Conservation (phyloP, 2,888 invertebrate genomes). For the Clanis bilineata region DNA sequence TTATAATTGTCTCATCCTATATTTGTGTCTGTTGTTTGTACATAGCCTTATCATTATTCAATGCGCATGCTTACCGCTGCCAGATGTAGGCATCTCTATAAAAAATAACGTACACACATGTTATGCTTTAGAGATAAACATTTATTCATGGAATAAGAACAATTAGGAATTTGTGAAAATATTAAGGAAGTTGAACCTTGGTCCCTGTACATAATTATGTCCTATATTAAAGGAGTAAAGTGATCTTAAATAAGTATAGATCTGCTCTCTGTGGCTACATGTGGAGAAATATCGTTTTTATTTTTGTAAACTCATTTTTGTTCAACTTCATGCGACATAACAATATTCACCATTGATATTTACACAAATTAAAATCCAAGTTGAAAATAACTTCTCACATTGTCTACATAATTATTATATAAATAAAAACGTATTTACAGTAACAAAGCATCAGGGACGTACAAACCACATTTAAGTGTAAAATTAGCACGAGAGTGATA, state of each 20-base stretch:
- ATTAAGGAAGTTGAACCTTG: conserved; percentile 32
- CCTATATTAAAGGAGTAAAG: conserved; percentile 24
- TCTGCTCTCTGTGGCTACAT: conserved; percentile 41
- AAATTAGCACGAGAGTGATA: conserved; percentile 48
- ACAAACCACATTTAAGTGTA: conserved; percentile 22
- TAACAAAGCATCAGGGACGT: conserved; percentile 34
- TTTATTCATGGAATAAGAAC: conserved; percentile 31
- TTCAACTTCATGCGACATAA: not conserved
- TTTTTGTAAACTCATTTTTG: conserved; percentile 9
- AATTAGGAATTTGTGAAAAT: conserved; percentile 24
- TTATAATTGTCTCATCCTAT: too few relatives aligned
- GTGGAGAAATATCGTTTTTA: conserved; percentile 24
- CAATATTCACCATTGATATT: conserved; percentile 7
- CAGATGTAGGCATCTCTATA: conserved; percentile 18
- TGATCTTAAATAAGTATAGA: conserved; percentile 24
- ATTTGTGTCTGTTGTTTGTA: conserved; percentile 21
- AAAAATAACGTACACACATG: conserved; percentile 23
- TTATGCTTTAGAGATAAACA: conserved; percentile 32
- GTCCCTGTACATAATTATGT: conserved; percentile 41
- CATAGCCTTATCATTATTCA: conserved; percentile 20
- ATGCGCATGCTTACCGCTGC: conserved; percentile 18
- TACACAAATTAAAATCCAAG: not conserved
- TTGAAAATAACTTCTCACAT: not conserved
- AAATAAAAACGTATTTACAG: conserved; percentile 5
- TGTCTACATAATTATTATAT: not conserved